These are phyloP conservation scores for Tanypteryx hageni DNA, from an alignment of 2,888 invertebrate genomes.

Conservation along the genomic window DNA sequence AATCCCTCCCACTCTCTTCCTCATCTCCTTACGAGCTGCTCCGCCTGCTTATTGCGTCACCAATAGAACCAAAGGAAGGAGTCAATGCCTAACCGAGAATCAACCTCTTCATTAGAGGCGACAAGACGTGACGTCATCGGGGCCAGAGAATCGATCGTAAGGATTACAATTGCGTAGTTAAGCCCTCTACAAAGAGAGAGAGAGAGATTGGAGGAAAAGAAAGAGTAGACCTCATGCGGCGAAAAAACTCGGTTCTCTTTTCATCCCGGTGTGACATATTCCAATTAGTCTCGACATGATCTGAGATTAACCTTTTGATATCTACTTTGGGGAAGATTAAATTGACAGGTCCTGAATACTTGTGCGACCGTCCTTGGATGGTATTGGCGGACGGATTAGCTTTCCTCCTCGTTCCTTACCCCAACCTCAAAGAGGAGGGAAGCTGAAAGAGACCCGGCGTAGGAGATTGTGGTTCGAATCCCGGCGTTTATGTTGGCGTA, in stretches of 20 bases:
- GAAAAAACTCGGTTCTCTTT: background rate
- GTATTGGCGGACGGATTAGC: background rate
- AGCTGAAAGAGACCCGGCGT: too few species aligned
- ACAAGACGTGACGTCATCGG: conserved; percentile 41
- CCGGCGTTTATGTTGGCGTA: too few species aligned
- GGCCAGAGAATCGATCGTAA: background rate
- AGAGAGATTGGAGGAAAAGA: background rate
- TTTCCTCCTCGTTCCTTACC: too few species aligned
- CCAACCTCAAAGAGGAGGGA: too few species aligned
- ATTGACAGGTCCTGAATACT: background rate
- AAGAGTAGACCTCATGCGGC: background rate
- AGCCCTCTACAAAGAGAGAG: background rate
- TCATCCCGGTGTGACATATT: background rate
- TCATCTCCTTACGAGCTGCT: conserved; percentile 16
- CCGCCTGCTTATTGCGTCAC: conserved; percentile 54
- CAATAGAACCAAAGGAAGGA: conserved; percentile 27
- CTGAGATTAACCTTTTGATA: conserved; percentile 16
- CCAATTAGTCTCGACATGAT: background rate
- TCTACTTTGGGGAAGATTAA: background rate
- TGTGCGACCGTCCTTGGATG: background rate
- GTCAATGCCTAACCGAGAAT: conserved; percentile 44
- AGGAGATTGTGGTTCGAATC: too few species aligned
- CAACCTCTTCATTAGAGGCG: conserved; percentile 63
- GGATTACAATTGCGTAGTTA: conserved; percentile 38
- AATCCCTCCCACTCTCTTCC: too few species aligned